These are phyloP conservation scores for Anguilla megastoma DNA, from an alignment of 2,797 vertebrate species.

Conservation along the genomic window DNA sequence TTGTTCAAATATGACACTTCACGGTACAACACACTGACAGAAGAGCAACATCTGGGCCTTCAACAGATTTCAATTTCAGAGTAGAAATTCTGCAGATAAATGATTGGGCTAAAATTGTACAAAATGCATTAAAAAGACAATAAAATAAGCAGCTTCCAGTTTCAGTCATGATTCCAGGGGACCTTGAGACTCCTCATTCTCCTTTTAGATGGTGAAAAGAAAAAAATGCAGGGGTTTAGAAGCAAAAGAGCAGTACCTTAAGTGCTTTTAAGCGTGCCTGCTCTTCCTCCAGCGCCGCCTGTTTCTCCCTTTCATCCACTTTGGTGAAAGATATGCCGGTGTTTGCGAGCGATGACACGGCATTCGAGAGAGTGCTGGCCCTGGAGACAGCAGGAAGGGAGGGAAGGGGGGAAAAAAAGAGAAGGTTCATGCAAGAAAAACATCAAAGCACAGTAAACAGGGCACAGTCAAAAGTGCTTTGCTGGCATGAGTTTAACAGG, in stretches of 20 bases:
- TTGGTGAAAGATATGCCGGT: slow-evolving; percentile 97
- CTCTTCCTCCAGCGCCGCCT: slow-evolving; percentile 96
- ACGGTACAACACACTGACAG: background rate
- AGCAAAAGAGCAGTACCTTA: slow-evolving; percentile 73
- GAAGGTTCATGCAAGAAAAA: background rate
- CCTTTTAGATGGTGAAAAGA: background rate
- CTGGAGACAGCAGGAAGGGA: slow-evolving; percentile 65
- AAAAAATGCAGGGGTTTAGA: slow-evolving; percentile 22
- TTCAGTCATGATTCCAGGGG: background rate
- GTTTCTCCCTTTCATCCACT: slow-evolving; percentile 98
- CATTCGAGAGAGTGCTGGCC: slow-evolving; percentile 96
- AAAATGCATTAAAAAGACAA: background rate
- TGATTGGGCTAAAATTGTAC: background rate
- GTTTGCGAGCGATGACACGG: slow-evolving; percentile 94
- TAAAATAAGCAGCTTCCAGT: background rate
- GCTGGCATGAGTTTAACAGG: slow-evolving; percentile 14
- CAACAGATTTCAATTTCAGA: background rate
- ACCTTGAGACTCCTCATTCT: background rate
- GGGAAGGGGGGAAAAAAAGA: background rate
- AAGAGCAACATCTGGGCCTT: background rate
- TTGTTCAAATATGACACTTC: background rate
- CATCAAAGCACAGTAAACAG: slow-evolving; percentile 29
- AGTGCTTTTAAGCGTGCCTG: slow-evolving; percentile 92
- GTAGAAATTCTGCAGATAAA: background rate
- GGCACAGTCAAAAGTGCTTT: slow-evolving; percentile 21